Conservation (phyloP, 1,140 invertebrate species). For the Coenobita brevimanus region DNA sequence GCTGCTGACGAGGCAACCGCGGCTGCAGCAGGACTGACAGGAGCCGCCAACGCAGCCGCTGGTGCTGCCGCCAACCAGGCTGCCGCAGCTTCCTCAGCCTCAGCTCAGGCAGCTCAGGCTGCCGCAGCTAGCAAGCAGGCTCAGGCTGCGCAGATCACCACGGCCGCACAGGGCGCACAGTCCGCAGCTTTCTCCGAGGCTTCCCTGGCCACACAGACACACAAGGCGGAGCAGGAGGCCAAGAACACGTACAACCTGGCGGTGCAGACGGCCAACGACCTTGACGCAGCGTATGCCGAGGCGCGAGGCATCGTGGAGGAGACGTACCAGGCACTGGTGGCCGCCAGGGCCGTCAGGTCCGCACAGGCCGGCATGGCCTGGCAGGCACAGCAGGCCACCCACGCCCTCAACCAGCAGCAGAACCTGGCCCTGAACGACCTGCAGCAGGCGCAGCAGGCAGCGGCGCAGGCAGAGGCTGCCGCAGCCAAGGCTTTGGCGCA, state of each 20-base stretch:
- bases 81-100: constrained; percentile 12
- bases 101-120: constrained; percentile 11
- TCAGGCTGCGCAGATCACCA: constrained; percentile 22
- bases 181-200: constrained; percentile 5
- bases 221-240: constrained; percentile 8
- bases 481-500: constrained; percentile 38
- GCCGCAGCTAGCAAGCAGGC: constrained; percentile 27
- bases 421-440: constrained; percentile 29
- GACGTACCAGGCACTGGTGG: constrained; percentile 31
- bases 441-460: constrained; percentile 37
- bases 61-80: constrained; percentile 24
- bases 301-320: constrained; percentile 42
- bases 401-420: constrained; percentile 39
- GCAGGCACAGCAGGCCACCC: constrained; percentile 41
- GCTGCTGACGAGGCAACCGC: background rate
- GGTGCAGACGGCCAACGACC: constrained; percentile 11
- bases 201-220: background rate
- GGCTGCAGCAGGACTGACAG: constrained; percentile 9
- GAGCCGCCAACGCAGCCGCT: constrained; percentile 37
- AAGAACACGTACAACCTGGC: constrained; percentile 27
- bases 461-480: constrained; percentile 40
- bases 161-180: constrained; percentile 16
- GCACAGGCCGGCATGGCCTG: constrained; percentile 34
- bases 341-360: constrained; percentile 23
- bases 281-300: constrained; percentile 62